A percentile compares a stretch with the other conserved stretches of the same genome.
These are phyloP conservation scores for Drosophila repleta DNA, from an alignment of 1,140 invertebrate genomes.

Conservation along the genomic window DNA sequence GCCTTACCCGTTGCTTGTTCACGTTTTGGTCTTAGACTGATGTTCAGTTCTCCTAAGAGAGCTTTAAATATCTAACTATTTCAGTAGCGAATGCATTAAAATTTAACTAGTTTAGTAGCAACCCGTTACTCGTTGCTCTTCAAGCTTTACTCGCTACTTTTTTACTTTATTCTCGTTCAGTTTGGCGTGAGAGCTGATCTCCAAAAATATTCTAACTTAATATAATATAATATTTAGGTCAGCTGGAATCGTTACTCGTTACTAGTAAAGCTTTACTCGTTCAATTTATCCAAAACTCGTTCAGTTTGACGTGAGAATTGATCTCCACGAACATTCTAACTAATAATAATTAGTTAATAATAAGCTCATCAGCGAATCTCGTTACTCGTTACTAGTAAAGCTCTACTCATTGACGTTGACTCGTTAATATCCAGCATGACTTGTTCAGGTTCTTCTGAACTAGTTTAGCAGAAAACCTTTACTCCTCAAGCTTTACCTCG, in stretches of 20 bases:
- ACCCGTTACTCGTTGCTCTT: slow-evolving; percentile 7
- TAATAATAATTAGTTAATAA: too few species aligned
- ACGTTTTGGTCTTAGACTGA: not conserved
- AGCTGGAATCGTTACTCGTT: too few species aligned
- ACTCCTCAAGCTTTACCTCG: not conserved
- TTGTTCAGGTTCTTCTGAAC: too few species aligned
- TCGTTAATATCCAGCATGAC: slow-evolving; percentile 14
- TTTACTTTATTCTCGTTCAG: too few species aligned
- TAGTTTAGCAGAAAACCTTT: too few species aligned
- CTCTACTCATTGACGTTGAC: not conserved
- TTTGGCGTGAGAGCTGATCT: too few species aligned
- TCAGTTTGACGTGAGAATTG: too few species aligned
- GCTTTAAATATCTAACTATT: not conserved
- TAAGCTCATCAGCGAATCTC: not conserved
- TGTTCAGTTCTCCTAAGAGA: not conserved
- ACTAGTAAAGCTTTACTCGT: slow-evolving; percentile 24
- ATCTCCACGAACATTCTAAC: too few species aligned
- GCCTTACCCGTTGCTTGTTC: not conserved
- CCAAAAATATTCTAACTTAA: too few species aligned
- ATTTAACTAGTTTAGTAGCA: not conserved
- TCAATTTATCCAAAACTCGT: too few species aligned
- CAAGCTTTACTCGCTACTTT: slow-evolving; percentile 14
- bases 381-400: slow-evolving; percentile 15
- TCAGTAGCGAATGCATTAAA: not conserved
- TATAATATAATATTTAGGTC: too few species aligned